Evolutionary conservation across 2,113 vertebrate species (phyloP), one percentile per base, ranked within the genome.

Genomic region (Calypte anna): DNA sequence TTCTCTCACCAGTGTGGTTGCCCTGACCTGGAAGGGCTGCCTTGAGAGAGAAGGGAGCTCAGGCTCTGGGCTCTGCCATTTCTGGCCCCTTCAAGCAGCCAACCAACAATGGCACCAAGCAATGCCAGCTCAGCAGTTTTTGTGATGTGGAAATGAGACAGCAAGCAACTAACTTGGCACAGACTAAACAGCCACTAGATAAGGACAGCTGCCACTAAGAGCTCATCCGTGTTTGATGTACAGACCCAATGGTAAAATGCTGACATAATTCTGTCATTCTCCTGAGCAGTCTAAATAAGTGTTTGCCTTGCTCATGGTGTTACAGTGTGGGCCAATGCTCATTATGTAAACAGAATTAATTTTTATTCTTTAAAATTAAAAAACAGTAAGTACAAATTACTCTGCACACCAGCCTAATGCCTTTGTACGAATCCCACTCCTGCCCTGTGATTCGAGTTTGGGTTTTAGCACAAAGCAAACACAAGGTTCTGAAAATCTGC

Each of bases 141-240:
- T 91, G n/a, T 90, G 85, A 86, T 78, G 87, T 72, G 91, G 82
- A 83, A 68, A 83, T 28, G 30, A 72, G 69, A 90, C 58, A 93
- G 76, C 58, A 84, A 93, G 50, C 21, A 86, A 44, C 61, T 86
- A 70, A 93, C 86, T 54, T 5, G 88, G 78, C 88, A 86, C 88
- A 91, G 91, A 67, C 75, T 86, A 40, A 86, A 67, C 63, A 88
- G 72, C 57, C 57, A 59, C 77, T 27, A 59, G 75, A 78, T 33
- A 66, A 67, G 76, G 64, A 53, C 9, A 40, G 66, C 54, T 84
- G 80, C 73, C 82, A 66, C 79, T n/a, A 21, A 67, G 51, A 88
- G 61, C 76, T 87, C 57, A 77, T 38, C 51, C 2, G 1, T 7
- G 33, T 53, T 2, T 43, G 89, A 76, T 17, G 48, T 30, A 58